A percentile compares a stretch with the other conserved stretches of the same genome.
Evolutionary conservation across 2,113 vertebrate genomes (phyloP).

Genomic region (Nansenia antarctica): DNA sequence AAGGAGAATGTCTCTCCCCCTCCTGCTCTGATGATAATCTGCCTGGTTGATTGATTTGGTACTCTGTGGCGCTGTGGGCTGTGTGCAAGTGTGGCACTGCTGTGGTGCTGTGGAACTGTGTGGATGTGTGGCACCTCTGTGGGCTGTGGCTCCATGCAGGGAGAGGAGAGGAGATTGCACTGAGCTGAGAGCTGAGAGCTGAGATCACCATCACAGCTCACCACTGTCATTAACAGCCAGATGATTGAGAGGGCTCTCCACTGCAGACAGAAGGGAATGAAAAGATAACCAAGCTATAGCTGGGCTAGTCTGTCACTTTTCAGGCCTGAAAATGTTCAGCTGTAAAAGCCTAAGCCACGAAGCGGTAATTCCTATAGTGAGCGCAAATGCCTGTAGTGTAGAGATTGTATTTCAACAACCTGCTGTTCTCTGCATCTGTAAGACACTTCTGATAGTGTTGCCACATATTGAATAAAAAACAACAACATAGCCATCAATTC

Average conservation of each 20-base stretch:
- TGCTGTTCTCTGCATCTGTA: constrained; percentile 1
- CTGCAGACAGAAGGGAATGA: neutral
- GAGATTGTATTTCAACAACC: too few species aligned
- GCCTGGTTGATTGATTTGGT: neutral
- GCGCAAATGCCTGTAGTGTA: neutral
- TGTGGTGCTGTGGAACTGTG: neutral
- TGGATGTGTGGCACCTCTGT: neutral
- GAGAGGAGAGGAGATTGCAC: neutral
- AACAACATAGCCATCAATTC: neutral
- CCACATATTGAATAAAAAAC: neutral
- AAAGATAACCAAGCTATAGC: neutral
- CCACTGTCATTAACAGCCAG: neutral
- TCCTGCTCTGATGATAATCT: neutral
- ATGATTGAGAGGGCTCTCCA: neutral
- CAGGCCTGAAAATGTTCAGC: neutral
- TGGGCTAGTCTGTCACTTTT: neutral
- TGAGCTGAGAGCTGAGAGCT: neutral
- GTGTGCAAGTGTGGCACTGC: neutral
- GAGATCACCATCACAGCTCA: constrained; percentile 3
- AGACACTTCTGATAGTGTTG: neutral
- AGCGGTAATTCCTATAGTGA: neutral
- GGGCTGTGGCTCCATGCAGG: neutral
- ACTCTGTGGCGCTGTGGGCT: neutral
- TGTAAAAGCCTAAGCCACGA: neutral
- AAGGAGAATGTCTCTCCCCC: neutral